Evolutionary conservation across 1,140 invertebrate species (phyloP).

Genomic region (Drosophila gunungcola): DNA sequence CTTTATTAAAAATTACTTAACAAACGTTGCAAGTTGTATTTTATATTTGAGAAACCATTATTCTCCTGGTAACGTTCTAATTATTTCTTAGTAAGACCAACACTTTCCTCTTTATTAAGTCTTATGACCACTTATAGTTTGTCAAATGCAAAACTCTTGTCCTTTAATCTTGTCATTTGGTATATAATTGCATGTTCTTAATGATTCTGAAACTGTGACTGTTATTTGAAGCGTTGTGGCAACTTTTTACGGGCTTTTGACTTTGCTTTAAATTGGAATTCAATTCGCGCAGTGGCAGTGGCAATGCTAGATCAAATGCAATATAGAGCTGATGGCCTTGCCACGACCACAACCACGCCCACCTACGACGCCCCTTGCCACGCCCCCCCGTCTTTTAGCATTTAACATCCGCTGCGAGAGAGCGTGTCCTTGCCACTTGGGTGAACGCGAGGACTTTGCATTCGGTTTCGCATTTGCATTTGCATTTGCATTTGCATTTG

Average conservation of each 20-base stretch:
- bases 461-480: conserved; percentile 14
- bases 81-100: no score
- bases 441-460: conserved; percentile 44
- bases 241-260: conserved; percentile 1
- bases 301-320: conserved; percentile 58
- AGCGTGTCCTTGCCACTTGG: conserved; percentile 54
- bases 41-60: no score
- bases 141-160: no score
- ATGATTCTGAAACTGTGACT: not conserved
- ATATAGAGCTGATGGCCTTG: conserved; percentile 54
- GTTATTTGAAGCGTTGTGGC: not conserved
- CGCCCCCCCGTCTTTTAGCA: conserved; percentile 14
- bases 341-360: conserved; percentile 1
- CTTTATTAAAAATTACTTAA: no score
- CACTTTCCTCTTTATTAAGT: no score
- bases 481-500: conserved; percentile 12
- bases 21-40: no score
- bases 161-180: no score
- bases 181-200: no score
- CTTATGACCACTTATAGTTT: no score
- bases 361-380: not conserved
- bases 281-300: conserved; percentile 22
- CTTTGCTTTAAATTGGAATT: conserved; percentile 27
- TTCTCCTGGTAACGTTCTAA: no score
- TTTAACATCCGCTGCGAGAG: conserved; percentile 18